Percentiles rank a stretch among this genome's conserved stretches.
These are phyloP conservation scores for Xanthia togata DNA, from an alignment of 2,888 invertebrate genomes.

Conservation along the genomic window DNA sequence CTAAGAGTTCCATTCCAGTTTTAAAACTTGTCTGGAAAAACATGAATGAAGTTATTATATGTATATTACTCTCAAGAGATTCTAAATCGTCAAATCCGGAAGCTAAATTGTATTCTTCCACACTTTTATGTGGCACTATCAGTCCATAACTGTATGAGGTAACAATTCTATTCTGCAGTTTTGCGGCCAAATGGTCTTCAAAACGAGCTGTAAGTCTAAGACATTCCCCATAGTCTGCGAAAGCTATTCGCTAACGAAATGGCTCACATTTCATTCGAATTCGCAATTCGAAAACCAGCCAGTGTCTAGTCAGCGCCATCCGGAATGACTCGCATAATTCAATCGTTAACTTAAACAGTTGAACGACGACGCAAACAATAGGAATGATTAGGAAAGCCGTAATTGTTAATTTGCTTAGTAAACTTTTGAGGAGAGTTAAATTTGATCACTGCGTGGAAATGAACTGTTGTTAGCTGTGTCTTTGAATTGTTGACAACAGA, in stretches of 20 bases:
- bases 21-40: too few species aligned
- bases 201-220: slow-evolving; percentile 30
- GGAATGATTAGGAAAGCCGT: slow-evolving; percentile 62
- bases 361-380: slow-evolving; percentile 60
- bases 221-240: slow-evolving; percentile 47
- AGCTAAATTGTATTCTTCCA: slow-evolving; percentile 19
- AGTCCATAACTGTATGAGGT: slow-evolving; percentile 36
- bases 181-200: slow-evolving; percentile 41
- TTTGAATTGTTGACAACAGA: slow-evolving; percentile 39
- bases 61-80: not conserved
- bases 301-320: slow-evolving; percentile 61
- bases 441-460: slow-evolving; percentile 51
- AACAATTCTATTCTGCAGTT: slow-evolving; percentile 42
- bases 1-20: not conserved
- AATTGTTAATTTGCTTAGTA: slow-evolving; percentile 67
- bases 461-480: slow-evolving; percentile 41
- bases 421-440: slow-evolving; percentile 55
- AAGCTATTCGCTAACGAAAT: slow-evolving; percentile 69
- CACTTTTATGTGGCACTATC: slow-evolving; percentile 32
- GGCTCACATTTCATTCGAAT: slow-evolving; percentile 72
- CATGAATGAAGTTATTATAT: slow-evolving; percentile 3
- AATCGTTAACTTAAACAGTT: slow-evolving; percentile 66
- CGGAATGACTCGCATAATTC: slow-evolving; percentile 69
- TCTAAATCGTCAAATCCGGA: not conserved
- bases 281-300: slow-evolving; percentile 60